Evolutionary conservation across 2,113 vertebrate species (phyloP).

Genomic region (Edolisoma coerulescens): DNA sequence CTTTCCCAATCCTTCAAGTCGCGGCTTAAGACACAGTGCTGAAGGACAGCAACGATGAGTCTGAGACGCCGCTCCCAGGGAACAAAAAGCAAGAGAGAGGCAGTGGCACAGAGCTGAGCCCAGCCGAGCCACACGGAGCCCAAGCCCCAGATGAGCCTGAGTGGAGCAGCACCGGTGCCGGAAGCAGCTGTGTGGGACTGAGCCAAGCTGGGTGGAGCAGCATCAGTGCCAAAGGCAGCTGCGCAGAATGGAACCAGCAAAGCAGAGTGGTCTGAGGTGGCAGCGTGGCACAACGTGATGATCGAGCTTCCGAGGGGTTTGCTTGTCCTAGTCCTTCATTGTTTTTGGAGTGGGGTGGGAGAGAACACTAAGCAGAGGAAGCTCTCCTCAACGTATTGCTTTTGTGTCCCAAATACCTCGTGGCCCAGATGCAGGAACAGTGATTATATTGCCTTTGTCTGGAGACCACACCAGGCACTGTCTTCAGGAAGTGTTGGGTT

Average conservation of each 20-base stretch:
- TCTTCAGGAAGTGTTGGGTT: not conserved
- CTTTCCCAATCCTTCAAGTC: not conserved
- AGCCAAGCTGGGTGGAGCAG: not conserved
- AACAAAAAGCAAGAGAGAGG: not conserved
- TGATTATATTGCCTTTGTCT: not conserved
- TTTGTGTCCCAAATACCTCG: not conserved
- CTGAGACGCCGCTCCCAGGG: accelerated
- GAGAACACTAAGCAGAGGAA: accelerated
- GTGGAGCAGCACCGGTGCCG: accelerated
- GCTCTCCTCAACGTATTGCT: not conserved
- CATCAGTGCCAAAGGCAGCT: not conserved
- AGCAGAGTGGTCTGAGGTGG: accelerated
- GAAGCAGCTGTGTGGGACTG: not conserved
- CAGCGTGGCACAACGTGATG: accelerated
- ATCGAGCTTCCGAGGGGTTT: not conserved
- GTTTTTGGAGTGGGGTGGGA: not conserved
- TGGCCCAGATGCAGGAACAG: not conserved
- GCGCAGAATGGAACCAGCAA: not conserved
- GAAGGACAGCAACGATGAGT: not conserved
- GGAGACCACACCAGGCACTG: not conserved
- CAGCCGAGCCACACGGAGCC: not conserved
- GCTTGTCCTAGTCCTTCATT: accelerated
- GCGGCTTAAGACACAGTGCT: accelerated
- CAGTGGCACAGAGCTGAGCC: accelerated
- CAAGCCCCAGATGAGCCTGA: not conserved